These are phyloP conservation scores for Etia nguti DNA, from an alignment of 2,113 vertebrate genomes.

Conservation along the genomic window DNA sequence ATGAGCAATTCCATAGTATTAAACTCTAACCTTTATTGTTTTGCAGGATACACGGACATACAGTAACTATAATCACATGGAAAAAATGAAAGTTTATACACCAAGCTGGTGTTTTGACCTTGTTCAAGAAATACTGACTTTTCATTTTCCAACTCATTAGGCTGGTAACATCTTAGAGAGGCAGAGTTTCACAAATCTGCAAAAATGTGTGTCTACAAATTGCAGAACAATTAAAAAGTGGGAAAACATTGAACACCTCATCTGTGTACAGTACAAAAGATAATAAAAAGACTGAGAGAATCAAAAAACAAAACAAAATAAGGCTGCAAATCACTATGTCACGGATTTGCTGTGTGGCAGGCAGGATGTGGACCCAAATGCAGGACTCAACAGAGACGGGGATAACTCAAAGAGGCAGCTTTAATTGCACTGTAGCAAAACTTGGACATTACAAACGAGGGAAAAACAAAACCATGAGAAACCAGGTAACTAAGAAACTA, in stretches of 20 bases:
- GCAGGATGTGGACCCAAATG: no score
- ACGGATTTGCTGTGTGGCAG: no score
- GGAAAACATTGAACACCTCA: background rate
- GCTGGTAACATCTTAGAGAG: rapidly evolving
- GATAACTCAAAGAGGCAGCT: no score
- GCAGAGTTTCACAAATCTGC: background rate
- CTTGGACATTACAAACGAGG: no score
- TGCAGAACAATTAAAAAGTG: background rate
- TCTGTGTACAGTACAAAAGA: background rate
- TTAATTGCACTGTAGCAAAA: no score
- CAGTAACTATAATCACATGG: background rate
- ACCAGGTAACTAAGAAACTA: no score
- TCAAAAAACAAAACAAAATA: no score
- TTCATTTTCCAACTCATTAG: background rate
- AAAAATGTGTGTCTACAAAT: background rate
- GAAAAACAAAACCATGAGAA: no score
- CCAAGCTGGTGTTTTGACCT: background rate
- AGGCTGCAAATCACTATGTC: no score
- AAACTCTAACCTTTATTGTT: background rate
- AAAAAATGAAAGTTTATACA: background rate
- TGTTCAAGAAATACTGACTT: background rate
- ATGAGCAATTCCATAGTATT: rapidly evolving
- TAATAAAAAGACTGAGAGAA: background rate
- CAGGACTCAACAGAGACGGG: no score
- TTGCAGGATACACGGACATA: rapidly evolving